Evolutionary conservation across 2,888 invertebrate species (phyloP).

Genomic region (Cephus pulcher): DNA sequence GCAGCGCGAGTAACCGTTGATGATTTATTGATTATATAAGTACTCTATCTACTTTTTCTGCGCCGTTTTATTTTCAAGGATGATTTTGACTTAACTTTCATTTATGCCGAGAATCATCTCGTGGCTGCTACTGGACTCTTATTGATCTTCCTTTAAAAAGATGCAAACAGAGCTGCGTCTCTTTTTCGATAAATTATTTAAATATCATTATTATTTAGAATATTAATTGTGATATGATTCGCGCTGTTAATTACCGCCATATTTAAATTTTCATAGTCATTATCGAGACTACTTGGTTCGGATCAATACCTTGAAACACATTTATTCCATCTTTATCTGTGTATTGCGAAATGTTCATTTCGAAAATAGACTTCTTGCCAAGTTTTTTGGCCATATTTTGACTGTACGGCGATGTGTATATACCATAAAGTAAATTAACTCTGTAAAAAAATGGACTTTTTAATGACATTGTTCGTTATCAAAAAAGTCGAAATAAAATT

Average conservation of each 20-base stretch:
- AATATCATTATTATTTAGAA: background rate
- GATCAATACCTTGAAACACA: conserved; percentile 12
- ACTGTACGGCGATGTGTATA: background rate
- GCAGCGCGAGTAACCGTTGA: background rate
- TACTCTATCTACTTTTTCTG: background rate
- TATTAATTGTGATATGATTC: background rate
- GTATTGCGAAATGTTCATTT: background rate
- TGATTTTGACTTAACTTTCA: background rate
- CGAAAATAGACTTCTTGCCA: background rate
- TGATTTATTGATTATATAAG: background rate
- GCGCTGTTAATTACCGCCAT: background rate
- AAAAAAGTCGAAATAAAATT: background rate
- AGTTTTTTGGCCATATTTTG: background rate
- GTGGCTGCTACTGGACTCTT: background rate
- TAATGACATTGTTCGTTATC: background rate
- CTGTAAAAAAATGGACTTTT: background rate
- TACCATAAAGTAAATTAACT: background rate
- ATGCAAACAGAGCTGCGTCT: too few relatives aligned
- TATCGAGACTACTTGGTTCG: conserved; percentile 9
- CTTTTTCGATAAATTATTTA: too few relatives aligned
- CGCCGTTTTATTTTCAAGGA: background rate
- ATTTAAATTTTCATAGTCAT: conserved; percentile 14
- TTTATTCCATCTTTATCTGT: background rate
- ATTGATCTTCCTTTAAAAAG: too few relatives aligned
- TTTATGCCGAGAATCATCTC: background rate